These are phyloP conservation scores for Noctua comes DNA, from an alignment of 2,888 invertebrate species.

Conservation along the genomic window DNA sequence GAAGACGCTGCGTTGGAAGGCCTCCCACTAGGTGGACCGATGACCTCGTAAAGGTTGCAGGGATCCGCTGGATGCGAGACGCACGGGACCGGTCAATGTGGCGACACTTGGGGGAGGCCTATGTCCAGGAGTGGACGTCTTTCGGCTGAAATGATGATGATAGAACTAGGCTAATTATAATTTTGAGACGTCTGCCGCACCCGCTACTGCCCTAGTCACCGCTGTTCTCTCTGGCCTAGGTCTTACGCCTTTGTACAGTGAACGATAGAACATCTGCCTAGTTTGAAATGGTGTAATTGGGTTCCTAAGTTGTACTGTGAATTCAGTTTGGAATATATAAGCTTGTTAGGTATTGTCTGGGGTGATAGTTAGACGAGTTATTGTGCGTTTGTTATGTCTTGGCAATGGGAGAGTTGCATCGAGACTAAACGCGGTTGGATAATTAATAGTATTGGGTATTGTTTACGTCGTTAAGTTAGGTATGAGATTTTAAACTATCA, in stretches of 20 bases:
- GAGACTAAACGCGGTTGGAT: neutral
- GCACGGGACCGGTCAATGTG: too few relatives aligned
- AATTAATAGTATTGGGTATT: neutral
- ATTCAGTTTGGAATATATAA: constrained; percentile 45
- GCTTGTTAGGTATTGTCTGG: constrained; percentile 23
- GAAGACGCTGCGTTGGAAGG: too few relatives aligned
- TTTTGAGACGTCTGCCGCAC: neutral
- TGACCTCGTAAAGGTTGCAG: too few relatives aligned
- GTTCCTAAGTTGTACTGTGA: constrained; percentile 39
- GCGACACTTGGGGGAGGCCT: too few relatives aligned
- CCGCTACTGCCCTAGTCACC: neutral
- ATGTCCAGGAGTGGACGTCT: too few relatives aligned
- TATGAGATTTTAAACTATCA: too few relatives aligned
- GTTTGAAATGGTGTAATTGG: constrained; percentile 53
- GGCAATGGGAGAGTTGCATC: neutral
- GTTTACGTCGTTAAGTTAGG: neutral
- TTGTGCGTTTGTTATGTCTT: constrained; percentile 33
- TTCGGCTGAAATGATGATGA: too few relatives aligned
- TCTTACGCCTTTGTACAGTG: constrained; percentile 30
- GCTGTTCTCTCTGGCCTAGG: neutral
- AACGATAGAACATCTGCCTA: constrained; percentile 45
- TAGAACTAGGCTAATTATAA: neutral
- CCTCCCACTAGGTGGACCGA: too few relatives aligned
- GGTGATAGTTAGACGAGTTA: constrained; percentile 22
- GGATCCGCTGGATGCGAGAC: too few relatives aligned